phyloP scores from a whole-genome alignment of 2,888 invertebrate genomes.

The Celastrina argiolus region DNA sequence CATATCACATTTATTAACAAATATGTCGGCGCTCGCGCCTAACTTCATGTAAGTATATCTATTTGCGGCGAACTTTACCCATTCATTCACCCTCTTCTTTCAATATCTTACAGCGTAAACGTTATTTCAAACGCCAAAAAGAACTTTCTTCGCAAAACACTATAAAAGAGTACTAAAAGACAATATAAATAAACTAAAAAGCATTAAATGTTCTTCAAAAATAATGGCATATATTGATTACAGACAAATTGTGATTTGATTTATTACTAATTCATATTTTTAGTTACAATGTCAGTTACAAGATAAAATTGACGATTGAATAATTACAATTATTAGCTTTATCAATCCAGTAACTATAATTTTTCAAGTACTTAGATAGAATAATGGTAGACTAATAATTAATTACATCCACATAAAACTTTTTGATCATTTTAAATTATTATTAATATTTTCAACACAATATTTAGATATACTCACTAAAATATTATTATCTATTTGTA shows the following conservation, averaged over 20 bases:
- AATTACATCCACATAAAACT: neutral
- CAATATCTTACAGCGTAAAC: too few species aligned
- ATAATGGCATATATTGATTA: neutral
- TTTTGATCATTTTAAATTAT: neutral
- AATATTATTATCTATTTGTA: constrained; percentile 1
- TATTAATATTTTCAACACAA: neutral
- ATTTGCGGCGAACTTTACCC: too few species aligned
- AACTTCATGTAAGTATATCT: too few species aligned
- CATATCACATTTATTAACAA: neutral
- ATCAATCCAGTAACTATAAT: neutral
- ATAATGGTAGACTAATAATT: neutral
- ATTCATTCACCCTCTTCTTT: too few species aligned
- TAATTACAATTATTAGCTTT: neutral
- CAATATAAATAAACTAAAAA: too few species aligned
- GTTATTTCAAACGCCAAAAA: too few species aligned
- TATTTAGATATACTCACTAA: constrained; percentile 25
- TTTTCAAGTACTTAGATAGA: neutral
- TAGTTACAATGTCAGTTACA: neutral
- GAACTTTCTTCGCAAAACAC: too few species aligned
- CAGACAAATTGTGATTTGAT: neutral
- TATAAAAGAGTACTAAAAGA: too few species aligned
- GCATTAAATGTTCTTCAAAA: neutral
- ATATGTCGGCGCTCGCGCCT: too few species aligned
- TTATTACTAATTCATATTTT: neutral
- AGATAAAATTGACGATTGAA: neutral